Base-by-base conservation (phyloP, 2,888 invertebrate genomes). In the Megastigmus dorsalis region DNA sequence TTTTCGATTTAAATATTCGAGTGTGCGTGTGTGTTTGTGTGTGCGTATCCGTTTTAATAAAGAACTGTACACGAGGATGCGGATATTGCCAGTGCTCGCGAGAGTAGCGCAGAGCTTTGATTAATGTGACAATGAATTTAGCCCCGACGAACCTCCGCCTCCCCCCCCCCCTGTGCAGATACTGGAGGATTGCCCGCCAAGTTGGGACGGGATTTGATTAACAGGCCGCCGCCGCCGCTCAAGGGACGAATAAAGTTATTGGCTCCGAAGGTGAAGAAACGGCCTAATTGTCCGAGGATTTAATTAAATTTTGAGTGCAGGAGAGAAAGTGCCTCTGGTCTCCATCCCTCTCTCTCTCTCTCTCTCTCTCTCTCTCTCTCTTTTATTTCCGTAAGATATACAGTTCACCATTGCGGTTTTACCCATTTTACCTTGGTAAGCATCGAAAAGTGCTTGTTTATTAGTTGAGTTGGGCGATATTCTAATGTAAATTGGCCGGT, bases 51-150 rank as follows among this genome's bases (percentile, higher is more conserved):
- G 48, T 20, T 68, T 50, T 50, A 68, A 68, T 55, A 67, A 74
- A 30, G 28, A n/a, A n/a, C 52, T n/a, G 57, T 10, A 10, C 41
- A 41, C 48, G 26, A n/a, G 23, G 20, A 30, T 33, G 33, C 23
- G 23, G 52, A 38, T 50, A 48, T 43, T 28, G 66, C 41, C 50
- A 5, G 38, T 20, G 50, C 20, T 4, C n/a, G 13, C 43, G 6
- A 7, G 57, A 20, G 13, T n/a, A 23, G 36, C 54, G 57, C 33
- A 5, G 5, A 23, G 36, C 54, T 59, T 69, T 70, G 70, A 70
- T 70, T 70, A 70, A 70, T 70, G 55, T 33, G 62, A 54, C 55
- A 62, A 70, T 70, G 70, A 63, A 63, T 62, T 68, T 48, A 38
- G n/a, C 43, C 45, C 1, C 18, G 50, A 23, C 15, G 50, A 20